Percentiles rank a stretch among this genome's conserved stretches.
Conservation (phyloP, 92 coral and sea anemone genomes). For the Epizoanthus illoricatus region DNA sequence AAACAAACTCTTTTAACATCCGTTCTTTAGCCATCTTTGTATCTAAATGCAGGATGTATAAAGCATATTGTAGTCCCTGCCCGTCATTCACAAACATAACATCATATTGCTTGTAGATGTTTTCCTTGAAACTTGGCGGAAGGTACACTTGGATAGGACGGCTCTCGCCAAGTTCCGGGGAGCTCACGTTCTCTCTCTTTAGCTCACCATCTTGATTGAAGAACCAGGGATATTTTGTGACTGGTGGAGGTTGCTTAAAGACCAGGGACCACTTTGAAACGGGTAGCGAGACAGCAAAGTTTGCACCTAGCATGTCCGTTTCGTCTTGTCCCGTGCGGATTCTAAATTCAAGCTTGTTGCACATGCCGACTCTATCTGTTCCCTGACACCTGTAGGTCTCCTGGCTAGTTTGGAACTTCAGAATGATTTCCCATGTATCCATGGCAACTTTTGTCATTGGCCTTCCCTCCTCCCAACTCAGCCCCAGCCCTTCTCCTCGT, state of each 20-base stretch:
- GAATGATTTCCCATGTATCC: conserved; percentile 53
- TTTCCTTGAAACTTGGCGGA: conserved; percentile 56
- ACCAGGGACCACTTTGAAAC: conserved; percentile 34
- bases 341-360: conserved; percentile 26
- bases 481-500: conserved; percentile 49
- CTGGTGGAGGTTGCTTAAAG: conserved; percentile 13
- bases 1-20: conserved; percentile 31
- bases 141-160: conserved; percentile 30
- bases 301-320: conserved; percentile 49
- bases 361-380: neutral
- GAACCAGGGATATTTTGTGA: conserved; percentile 55
- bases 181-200: conserved; percentile 26
- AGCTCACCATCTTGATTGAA: conserved; percentile 32
- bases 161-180: conserved; percentile 37
- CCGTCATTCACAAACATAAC: conserved; percentile 50
- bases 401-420: conserved; percentile 23
- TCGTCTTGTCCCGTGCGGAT: conserved; percentile 31
- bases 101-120: conserved; percentile 47
- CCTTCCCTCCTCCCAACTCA: conserved; percentile 49
- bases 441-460: conserved; percentile 22
- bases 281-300: conserved; percentile 41
- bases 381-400: conserved; percentile 14
- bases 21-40: conserved; percentile 20
- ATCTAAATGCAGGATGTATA: neutral
- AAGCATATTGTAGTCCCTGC: neutral